These are phyloP conservation scores for Coreoperca whiteheadi DNA, from an alignment of 2,113 vertebrate genomes.

Conservation along the genomic window DNA sequence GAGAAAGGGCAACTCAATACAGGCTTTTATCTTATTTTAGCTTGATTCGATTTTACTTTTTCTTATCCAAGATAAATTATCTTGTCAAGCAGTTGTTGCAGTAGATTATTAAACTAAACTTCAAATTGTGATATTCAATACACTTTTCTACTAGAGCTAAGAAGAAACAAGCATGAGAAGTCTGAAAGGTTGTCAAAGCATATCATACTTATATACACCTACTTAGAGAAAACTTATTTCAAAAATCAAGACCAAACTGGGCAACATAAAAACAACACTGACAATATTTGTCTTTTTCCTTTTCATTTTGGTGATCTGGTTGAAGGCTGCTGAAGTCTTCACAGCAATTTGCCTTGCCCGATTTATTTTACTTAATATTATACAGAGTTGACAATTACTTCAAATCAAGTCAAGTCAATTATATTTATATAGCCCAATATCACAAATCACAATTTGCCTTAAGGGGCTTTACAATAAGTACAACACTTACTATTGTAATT, in stretches of 20 bases:
- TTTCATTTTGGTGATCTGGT: neutral
- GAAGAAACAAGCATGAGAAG: too few relatives aligned
- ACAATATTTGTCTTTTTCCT: neutral
- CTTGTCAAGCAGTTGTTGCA: neutral
- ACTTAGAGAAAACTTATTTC: neutral
- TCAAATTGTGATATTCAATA: neutral
- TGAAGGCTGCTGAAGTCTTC: neutral
- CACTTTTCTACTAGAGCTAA: neutral
- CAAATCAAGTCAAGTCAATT: too few relatives aligned
- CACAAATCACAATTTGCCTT: too few relatives aligned
- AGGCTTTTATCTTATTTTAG: neutral
- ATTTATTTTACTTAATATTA: neutral
- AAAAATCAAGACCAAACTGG: neutral
- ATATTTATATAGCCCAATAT: too few relatives aligned
- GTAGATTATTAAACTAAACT: neutral
- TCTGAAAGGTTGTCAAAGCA: neutral
- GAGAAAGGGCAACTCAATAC: neutral
- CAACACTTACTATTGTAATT: slow-evolving; percentile 3
- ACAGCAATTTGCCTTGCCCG: neutral
- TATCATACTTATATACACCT: neutral
- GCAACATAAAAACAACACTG: neutral
- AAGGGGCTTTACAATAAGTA: too few relatives aligned
- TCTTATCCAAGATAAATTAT: neutral
- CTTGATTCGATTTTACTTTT: neutral
- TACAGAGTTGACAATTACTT: neutral